Base-by-base conservation (phyloP, 2,797 vertebrate species). In the Hemitrygon akajei region DNA sequence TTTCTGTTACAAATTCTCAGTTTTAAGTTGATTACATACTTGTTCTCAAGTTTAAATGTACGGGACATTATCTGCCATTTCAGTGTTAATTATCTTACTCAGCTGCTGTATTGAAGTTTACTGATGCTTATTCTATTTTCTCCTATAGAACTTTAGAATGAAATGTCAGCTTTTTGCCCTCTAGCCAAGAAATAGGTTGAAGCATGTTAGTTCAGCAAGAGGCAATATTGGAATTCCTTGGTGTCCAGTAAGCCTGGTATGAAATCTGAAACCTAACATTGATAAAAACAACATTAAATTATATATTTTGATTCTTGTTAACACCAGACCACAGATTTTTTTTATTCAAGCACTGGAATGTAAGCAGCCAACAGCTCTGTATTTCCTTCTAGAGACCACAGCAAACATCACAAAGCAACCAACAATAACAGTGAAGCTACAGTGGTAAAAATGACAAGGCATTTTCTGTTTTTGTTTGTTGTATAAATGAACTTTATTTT, bases 401-500 rank as follows among this genome's bases (percentile, higher is more conserved):
- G 25, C 0, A 66, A 63, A 89, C 34, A n/a, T 37, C 66, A 89
- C 3, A 69, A 69, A 89, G 18, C 16, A 89, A 69, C 14, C 16
- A 14, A 16, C 69, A 91, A 7, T 56, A 47, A 93, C 25, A 47
- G 10, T 1, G 3, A 25, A 76, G 47, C 34, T 4, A n/a, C 20
- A 91, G 25, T 63, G 56, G 40, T 63, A 47, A 56, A 93, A 89
- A 76, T 76, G 6, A 56, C 7, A 47, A 30, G 25, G 27, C 69
- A 93, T 30, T 58, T 69, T 89, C 56, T n/a, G 82, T 34, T 69
- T 3, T 34, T 30, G 86, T 82, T 94, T 94, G 66, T 94, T 94
- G 94, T 96, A 96, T 96, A 94, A 96, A 95, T 95, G 94, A 95
- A 94, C 95, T 97, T 97, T 97, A 98, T 98, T 98, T 95, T 95